These are phyloP conservation scores for Siderastrea siderea DNA, from an alignment of 92 coral and sea anemone species.

Conservation along the genomic window DNA sequence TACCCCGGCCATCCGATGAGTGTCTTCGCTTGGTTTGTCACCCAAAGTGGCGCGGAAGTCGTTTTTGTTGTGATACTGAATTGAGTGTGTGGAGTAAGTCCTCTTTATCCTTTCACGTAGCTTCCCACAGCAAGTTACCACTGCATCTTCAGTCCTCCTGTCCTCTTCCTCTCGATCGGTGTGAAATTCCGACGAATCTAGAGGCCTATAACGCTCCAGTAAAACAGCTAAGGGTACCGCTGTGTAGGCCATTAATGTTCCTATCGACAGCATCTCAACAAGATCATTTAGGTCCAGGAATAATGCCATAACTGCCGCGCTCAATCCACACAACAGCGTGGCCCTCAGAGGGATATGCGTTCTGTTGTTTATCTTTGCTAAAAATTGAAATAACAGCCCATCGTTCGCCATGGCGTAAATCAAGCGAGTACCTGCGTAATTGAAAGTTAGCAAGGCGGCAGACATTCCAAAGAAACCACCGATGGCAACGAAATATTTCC, in stretches of 20 bases:
- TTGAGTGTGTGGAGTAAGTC: background rate
- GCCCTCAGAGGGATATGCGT: conserved; percentile 75
- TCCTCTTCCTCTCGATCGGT: conserved; percentile 8
- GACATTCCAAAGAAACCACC: conserved; percentile 90
- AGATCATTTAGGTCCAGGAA: conserved; percentile 72
- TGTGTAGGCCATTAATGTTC: conserved; percentile 87
- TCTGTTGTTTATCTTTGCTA: conserved; percentile 60
- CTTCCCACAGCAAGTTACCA: conserved; percentile 41
- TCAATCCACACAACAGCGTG: conserved; percentile 69
- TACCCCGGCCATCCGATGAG: conserved; percentile 68
- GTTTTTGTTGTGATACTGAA: background rate
- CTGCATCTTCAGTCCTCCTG: conserved; percentile 17
- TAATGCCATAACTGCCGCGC: conserved; percentile 67
- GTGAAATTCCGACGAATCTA: conserved; percentile 27
- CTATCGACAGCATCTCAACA: conserved; percentile 89
- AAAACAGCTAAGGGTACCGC: conserved; percentile 80
- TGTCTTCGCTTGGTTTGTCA: conserved; percentile 52
- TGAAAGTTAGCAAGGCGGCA: conserved; percentile 73
- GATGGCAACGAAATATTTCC: conserved; percentile 82
- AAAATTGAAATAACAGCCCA: conserved; percentile 72
- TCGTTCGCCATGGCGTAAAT: conserved; percentile 89
- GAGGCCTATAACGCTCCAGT: conserved; percentile 78
- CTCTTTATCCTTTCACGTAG: background rate
- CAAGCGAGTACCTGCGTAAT: conserved; percentile 81
- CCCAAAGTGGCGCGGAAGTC: conserved; percentile 12